A percentile compares a stretch with the other conserved stretches of the same genome.
Conservation (phyloP, 2,113 vertebrate species). For the Laticauda laticaudata region DNA sequence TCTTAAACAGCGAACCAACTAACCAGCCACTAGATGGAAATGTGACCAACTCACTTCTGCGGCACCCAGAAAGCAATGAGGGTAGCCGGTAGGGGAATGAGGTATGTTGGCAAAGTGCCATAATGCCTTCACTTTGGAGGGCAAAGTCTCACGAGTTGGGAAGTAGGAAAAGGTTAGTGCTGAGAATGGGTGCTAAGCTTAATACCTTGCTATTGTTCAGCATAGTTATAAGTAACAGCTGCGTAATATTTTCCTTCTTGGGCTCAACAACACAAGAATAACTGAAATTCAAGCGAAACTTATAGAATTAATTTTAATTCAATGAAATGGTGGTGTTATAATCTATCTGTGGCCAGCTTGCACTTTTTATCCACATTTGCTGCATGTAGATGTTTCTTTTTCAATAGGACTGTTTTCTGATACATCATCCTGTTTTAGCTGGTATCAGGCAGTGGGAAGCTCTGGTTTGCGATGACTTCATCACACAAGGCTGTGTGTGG, state of each 20-base stretch:
- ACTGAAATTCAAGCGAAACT: not conserved
- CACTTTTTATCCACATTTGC: not conserved
- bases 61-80: not conserved
- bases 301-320: not conserved
- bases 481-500: not conserved
- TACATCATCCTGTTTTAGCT: constrained; percentile 11
- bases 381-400: constrained; percentile 11
- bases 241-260: not conserved
- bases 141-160: not conserved
- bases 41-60: not conserved
- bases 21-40: not conserved
- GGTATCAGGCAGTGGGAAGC: constrained; percentile 39
- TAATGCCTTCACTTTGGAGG: not conserved
- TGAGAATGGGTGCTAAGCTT: not conserved
- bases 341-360: not conserved
- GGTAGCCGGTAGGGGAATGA: not conserved
- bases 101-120: not conserved
- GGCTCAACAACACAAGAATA: not conserved
- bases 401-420: constrained; percentile 25
- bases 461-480: constrained; percentile 44
- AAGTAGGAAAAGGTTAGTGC: not conserved
- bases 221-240: not conserved
- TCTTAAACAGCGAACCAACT: not conserved
- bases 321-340: not conserved
- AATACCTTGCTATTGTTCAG: not conserved